phyloP scores from a whole-genome alignment of 2,797 vertebrate genomes.

The Notamacropus eugenii region DNA sequence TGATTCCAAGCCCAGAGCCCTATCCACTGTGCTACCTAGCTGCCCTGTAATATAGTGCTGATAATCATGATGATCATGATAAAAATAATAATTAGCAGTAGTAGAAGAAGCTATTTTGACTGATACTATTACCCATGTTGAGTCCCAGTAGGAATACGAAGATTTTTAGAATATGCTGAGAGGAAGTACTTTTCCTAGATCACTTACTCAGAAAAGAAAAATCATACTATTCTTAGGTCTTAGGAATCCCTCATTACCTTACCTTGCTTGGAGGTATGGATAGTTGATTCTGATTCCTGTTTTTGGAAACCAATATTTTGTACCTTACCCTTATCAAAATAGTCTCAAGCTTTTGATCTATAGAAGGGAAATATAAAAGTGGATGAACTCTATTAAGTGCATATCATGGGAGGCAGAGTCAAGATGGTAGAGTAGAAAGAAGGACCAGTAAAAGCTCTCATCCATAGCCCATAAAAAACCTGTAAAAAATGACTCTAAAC shows the following conservation, averaged over 20 bases:
- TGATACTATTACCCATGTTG: background rate
- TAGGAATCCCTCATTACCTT: slow-evolving; percentile 43
- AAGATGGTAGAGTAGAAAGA: too few species aligned
- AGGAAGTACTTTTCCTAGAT: background rate
- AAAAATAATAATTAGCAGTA: background rate
- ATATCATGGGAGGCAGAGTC: slow-evolving; percentile 61
- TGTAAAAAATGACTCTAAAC: too few species aligned
- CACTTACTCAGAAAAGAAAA: slow-evolving; percentile 14
- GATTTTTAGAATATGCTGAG: background rate
- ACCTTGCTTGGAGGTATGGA: slow-evolving; percentile 47
- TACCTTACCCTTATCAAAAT: slow-evolving; percentile 51
- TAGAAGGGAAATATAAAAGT: slow-evolving; percentile 72
- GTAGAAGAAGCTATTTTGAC: background rate
- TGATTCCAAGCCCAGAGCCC: background rate
- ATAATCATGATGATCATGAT: background rate
- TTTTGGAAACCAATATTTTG: slow-evolving; percentile 61
- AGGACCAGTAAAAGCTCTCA: too few species aligned
- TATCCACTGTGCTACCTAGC: background rate
- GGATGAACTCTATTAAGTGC: slow-evolving; percentile 64
- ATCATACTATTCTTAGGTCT: slow-evolving; percentile 36
- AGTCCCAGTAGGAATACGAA: background rate
- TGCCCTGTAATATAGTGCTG: background rate
- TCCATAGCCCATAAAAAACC: too few species aligned
- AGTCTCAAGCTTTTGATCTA: slow-evolving; percentile 70
- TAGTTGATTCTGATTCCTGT: slow-evolving; percentile 33